phyloP scores from a whole-genome alignment of 2,797 vertebrate genomes.

The Champsocephalus esox region DNA sequence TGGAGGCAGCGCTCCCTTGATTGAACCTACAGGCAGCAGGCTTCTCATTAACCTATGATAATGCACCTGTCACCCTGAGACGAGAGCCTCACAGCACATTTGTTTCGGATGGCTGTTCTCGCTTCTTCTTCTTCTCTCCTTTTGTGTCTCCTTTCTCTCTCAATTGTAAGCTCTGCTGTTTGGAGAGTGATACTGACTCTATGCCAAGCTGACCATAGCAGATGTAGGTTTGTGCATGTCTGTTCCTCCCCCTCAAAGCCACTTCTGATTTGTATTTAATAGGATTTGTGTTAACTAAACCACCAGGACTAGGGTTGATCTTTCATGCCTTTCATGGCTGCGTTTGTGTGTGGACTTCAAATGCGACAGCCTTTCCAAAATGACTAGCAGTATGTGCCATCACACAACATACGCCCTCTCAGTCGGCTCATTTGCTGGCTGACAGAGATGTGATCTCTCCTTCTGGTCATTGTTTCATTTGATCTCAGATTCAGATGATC shows the following conservation, averaged over 20 bases:
- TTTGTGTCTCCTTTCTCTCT: constrained; percentile 35
- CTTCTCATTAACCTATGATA: constrained; percentile 83
- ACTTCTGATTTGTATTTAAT: constrained; percentile 51
- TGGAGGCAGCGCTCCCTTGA: constrained; percentile 54
- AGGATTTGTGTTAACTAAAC: constrained; percentile 57
- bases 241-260: constrained; percentile 20
- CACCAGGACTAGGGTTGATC: constrained; percentile 43
- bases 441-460: constrained; percentile 48
- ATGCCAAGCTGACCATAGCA: constrained; percentile 63
- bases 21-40: constrained; percentile 73
- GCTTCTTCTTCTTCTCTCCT: constrained; percentile 28
- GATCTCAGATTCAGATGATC: constrained; percentile 6
- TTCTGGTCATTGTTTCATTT: constrained; percentile 51
- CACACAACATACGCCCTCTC: constrained; percentile 49
- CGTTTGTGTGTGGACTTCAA: constrained; percentile 51
- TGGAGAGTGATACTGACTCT: constrained; percentile 44
- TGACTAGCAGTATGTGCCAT: constrained; percentile 49
- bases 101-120: constrained; percentile 58
- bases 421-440: constrained; percentile 44
- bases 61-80: constrained; percentile 76
- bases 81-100: constrained; percentile 62
- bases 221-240: constrained; percentile 56
- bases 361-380: constrained; percentile 32
- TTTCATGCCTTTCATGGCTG: constrained; percentile 34
- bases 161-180: constrained; percentile 20